Evolutionary conservation across 1,140 invertebrate genomes (phyloP).

Genomic region (Coptotermes formosanus): DNA sequence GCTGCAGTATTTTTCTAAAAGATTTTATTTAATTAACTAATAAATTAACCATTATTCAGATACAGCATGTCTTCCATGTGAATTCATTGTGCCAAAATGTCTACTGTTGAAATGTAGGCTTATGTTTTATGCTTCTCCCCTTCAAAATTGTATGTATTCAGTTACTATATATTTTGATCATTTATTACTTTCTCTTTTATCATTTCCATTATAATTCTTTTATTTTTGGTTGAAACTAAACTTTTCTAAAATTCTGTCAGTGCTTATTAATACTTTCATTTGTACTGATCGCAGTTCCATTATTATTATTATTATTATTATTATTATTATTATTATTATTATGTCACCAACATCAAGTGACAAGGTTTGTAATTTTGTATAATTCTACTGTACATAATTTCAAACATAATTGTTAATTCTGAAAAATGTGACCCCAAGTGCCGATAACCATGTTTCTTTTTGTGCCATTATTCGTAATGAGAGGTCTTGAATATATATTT

Average conservation of each 20-base stretch:
- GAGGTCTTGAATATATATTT: neutral
- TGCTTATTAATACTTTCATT: neutral
- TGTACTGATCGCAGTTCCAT: neutral
- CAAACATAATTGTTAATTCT: too few species aligned
- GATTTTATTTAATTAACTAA: conserved; percentile 25
- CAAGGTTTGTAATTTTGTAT: conserved; percentile 1
- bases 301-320: neutral
- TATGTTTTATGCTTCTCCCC: conserved; percentile 13
- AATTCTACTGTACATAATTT: neutral
- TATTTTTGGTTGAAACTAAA: neutral
- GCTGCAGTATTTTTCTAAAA: conserved; percentile 30
- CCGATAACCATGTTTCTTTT: neutral
- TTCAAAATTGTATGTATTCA: neutral
- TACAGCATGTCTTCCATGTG: conserved; percentile 31
- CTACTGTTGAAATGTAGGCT: conserved; percentile 21
- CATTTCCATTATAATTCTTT: conserved; percentile 20
- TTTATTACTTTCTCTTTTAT: conserved; percentile 8
- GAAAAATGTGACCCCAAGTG: neutral
- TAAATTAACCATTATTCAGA: conserved; percentile 18
- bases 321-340: neutral
- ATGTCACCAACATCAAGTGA: neutral
- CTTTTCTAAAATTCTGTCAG: neutral
- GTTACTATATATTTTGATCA: neutral
- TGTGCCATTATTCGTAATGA: conserved; percentile 13
- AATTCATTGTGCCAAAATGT: conserved; percentile 34